Evolutionary conservation across 2,888 invertebrate species (phyloP).

Genomic region (Acanthopleura granulata): DNA sequence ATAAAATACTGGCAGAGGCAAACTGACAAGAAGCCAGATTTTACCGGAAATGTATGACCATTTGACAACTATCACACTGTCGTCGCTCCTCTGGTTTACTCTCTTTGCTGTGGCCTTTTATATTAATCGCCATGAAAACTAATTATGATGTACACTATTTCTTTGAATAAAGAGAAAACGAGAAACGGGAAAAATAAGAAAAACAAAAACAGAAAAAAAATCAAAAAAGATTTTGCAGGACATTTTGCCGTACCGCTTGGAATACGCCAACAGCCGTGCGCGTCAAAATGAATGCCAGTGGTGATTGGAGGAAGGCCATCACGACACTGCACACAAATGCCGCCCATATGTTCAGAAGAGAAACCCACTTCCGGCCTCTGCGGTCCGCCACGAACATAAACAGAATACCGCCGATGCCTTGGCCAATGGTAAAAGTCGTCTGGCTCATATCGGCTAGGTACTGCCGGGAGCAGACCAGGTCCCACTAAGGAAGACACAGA

Average conservation of each 20-base stretch:
- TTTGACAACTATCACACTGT: too few relatives aligned
- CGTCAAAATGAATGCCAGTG: constrained; percentile 4
- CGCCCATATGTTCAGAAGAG: constrained; percentile 28
- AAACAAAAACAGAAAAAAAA: too few relatives aligned
- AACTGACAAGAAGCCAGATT: too few relatives aligned
- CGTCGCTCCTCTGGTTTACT: too few relatives aligned
- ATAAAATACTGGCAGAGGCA: too few relatives aligned
- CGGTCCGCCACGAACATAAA: constrained; percentile 36
- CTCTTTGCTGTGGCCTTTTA: too few relatives aligned
- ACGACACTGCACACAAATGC: constrained; percentile 28
- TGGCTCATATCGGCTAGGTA: constrained; percentile 37
- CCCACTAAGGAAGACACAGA: constrained; percentile 31
- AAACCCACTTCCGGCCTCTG: constrained; percentile 36
- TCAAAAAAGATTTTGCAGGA: too few relatives aligned
- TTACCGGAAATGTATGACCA: too few relatives aligned
- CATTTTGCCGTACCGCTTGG: neutral
- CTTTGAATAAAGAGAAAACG: too few relatives aligned
- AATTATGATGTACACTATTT: too few relatives aligned
- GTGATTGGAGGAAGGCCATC: constrained; percentile 28
- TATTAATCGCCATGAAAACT: too few relatives aligned
- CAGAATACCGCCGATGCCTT: constrained; percentile 36
- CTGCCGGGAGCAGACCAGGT: constrained; percentile 37
- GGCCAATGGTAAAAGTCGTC: constrained; percentile 33
- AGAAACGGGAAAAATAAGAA: too few relatives aligned
- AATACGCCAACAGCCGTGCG: neutral